phyloP scores from a whole-genome alignment of 1,140 invertebrate species.

The Lepidostoma basale region DNA sequence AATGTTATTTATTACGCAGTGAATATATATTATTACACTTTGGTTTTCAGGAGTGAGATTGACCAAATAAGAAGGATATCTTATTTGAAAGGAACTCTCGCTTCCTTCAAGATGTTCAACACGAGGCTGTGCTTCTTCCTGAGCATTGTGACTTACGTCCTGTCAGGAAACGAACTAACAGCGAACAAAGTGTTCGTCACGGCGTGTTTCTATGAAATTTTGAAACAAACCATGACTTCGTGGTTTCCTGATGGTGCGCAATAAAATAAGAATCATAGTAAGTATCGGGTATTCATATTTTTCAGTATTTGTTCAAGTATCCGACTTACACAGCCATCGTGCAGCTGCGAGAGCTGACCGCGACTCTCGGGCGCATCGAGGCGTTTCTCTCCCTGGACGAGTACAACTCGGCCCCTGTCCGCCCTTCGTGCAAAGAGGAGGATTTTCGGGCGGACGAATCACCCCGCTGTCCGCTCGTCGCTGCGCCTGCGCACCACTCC shows the following conservation, averaged over 20 bases:
- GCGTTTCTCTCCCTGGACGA: background rate
- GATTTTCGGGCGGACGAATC: no score
- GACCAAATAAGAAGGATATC: constrained; percentile 62
- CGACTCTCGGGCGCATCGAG: background rate
- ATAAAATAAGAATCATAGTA: background rate
- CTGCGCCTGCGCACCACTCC: no score
- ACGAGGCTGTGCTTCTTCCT: constrained; percentile 69
- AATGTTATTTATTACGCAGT: background rate
- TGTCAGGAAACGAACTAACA: constrained; percentile 58
- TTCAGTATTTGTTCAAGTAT: background rate
- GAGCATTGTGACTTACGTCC: constrained; percentile 64
- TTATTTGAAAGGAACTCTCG: constrained; percentile 64
- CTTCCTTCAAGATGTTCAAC: constrained; percentile 63
- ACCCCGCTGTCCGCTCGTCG: no score
- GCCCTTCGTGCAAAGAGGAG: no score
- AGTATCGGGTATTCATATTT: background rate
- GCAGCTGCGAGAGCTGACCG: background rate
- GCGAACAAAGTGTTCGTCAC: constrained; percentile 65
- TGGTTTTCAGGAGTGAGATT: constrained; percentile 57
- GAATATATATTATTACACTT: no score
- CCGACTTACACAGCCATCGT: background rate
- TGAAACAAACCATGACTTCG: constrained; percentile 63
- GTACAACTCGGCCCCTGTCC: background rate
- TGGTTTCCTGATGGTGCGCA: constrained; percentile 61
- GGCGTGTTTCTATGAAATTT: constrained; percentile 62